A percentile compares a stretch with the other conserved stretches of the same genome.
Conservation (phyloP, 1,140 invertebrate genomes). For the Zaprionus gabonicus region DNA sequence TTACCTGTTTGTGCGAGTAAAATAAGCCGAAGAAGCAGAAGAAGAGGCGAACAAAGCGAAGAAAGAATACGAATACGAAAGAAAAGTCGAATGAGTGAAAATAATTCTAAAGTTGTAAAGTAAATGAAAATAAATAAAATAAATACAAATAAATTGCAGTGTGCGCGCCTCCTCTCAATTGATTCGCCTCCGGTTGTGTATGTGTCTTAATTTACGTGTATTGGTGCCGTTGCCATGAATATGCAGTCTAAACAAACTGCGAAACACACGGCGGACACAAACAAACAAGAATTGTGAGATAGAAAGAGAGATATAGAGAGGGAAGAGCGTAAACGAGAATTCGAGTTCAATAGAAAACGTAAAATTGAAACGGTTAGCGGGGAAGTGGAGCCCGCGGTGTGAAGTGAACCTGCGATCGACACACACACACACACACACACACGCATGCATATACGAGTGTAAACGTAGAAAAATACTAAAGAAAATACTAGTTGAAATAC, state of each 20-base stretch:
- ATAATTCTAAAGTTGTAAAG: slow-evolving; percentile 23
- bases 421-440: neutral
- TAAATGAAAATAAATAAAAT: slow-evolving; percentile 28
- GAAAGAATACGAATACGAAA: slow-evolving; percentile 33
- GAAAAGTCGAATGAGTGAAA: slow-evolving; percentile 36
- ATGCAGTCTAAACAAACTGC: slow-evolving; percentile 77
- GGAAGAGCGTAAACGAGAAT: slow-evolving; percentile 18
- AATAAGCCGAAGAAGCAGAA: slow-evolving; percentile 33
- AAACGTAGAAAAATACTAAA: slow-evolving; percentile 19
- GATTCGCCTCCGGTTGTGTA: slow-evolving; percentile 9
- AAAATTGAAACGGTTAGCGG: slow-evolving; percentile 20
- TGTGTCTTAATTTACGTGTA: slow-evolving; percentile 1
- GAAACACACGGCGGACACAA: slow-evolving; percentile 38
- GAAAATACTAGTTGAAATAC: slow-evolving; percentile 50
- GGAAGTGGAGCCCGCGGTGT: neutral
- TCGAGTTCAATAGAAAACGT: slow-evolving; percentile 38
- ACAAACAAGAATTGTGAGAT: slow-evolving; percentile 49
- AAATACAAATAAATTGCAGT: slow-evolving; percentile 23
- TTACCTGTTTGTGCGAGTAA: slow-evolving; percentile 63
- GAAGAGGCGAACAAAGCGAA: slow-evolving; percentile 42
- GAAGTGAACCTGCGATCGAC: slow-evolving; percentile 33
- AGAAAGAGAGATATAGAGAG: neutral
- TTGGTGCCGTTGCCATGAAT: slow-evolving; percentile 70
- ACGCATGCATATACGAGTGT: neutral
- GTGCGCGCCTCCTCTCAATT: slow-evolving; percentile 22